These are phyloP conservation scores for Lochmaea crataegi DNA, from an alignment of 2,888 invertebrate species.

Conservation along the genomic window DNA sequence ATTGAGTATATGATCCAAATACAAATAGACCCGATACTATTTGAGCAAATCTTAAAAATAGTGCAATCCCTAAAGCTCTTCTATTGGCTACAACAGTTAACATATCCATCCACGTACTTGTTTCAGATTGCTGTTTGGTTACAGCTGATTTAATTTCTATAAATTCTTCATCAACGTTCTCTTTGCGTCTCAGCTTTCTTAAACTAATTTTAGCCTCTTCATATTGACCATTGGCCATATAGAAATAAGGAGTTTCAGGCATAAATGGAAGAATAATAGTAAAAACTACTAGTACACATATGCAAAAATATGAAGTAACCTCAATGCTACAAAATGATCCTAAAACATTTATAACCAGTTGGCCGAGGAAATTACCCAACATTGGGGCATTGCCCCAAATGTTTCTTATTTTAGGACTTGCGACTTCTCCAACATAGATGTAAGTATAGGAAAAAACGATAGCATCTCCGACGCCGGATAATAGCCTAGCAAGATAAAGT, in stretches of 20 bases:
- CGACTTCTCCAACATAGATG: constrained; percentile 54
- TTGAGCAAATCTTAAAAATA: constrained; percentile 55
- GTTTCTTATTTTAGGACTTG: constrained; percentile 55
- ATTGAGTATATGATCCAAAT: constrained; percentile 55
- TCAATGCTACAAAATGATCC: constrained; percentile 70
- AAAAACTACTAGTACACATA: constrained; percentile 70
- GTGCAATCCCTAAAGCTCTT: constrained; percentile 53
- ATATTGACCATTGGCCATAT: constrained; percentile 49
- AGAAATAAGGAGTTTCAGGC: constrained; percentile 68
- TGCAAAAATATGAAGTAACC: constrained; percentile 68
- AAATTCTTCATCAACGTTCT: constrained; percentile 53
- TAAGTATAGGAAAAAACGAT: constrained; percentile 48
- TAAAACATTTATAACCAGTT: constrained; percentile 64
- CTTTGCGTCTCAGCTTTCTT: constrained; percentile 48
- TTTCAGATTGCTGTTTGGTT: constrained; percentile 56
- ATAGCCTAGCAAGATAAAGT: constrained; percentile 15
- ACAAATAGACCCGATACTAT: constrained; percentile 54
- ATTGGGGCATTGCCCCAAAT: constrained; percentile 54
- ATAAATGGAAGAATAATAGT: constrained; percentile 69
- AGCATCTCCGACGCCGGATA: constrained; percentile 40
- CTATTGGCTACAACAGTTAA: constrained; percentile 53
- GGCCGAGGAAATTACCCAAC: constrained; percentile 51
- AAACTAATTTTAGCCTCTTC: constrained; percentile 52
- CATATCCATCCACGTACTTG: constrained; percentile 56
- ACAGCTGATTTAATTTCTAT: constrained; percentile 50